These are phyloP conservation scores for Momotus momota DNA, from an alignment of 2,797 vertebrate species.

Conservation along the genomic window DNA sequence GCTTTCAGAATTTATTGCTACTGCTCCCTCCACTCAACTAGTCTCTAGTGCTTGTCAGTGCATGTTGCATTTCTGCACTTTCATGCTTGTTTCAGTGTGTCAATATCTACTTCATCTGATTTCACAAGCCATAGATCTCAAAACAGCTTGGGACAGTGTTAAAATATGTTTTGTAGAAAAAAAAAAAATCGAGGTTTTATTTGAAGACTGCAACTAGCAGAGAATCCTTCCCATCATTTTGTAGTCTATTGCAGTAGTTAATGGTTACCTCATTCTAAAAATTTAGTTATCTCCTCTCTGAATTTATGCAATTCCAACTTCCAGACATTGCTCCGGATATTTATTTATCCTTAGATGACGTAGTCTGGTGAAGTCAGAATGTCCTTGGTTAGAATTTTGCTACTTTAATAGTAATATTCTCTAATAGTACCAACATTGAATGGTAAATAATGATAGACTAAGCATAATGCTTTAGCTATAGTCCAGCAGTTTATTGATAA, in stretches of 20 bases:
- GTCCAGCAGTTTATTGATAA: neutral
- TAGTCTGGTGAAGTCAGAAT: neutral
- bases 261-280: conserved; percentile 45
- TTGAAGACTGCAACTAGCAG: neutral
- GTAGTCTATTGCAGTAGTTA: conserved; percentile 1
- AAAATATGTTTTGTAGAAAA: neutral
- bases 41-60: neutral
- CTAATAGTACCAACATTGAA: neutral
- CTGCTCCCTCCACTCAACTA: neutral
- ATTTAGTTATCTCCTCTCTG: neutral
- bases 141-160: neutral
- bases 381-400: conserved; percentile 34
- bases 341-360: neutral
- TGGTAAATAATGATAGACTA: neutral
- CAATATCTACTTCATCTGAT: neutral
- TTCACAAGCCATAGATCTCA: neutral
- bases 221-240: neutral
- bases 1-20: neutral
- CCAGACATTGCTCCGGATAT: conserved; percentile 1
- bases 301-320: conserved; percentile 40
- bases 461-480: neutral
- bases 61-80: neutral
- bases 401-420: neutral
- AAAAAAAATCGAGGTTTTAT: neutral
- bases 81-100: neutral